Conservation (phyloP, 2,888 invertebrate genomes). For the Tenodera sinensis region DNA sequence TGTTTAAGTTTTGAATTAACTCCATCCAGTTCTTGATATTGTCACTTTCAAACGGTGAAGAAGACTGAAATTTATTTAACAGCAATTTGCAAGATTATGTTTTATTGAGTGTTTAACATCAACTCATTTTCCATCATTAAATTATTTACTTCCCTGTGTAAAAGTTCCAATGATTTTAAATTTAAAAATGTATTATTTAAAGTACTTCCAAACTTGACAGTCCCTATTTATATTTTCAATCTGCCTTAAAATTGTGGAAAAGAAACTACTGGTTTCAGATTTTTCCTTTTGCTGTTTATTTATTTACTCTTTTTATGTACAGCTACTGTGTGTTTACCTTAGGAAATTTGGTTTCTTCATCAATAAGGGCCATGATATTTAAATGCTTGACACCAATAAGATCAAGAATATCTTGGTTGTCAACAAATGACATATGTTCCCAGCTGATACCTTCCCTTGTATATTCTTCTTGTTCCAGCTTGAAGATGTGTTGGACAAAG, state of each 20-base stretch:
- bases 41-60: no score
- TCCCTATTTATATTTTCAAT: not conserved
- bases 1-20: no score
- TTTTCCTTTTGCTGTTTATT: not conserved
- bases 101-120: no score
- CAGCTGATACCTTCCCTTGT: constrained; percentile 85
- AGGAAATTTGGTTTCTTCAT: constrained; percentile 87
- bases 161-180: no score
- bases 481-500: constrained; percentile 93
- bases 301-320: no score
- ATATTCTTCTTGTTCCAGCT: constrained; percentile 92
- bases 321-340: constrained; percentile 43
- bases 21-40: no score
- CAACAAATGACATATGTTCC: constrained; percentile 86
- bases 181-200: no score
- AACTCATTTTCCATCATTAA: no score
- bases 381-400: constrained; percentile 81
- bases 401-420: constrained; percentile 89
- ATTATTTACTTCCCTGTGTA: no score
- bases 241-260: not conserved
- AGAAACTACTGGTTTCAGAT: not conserved
- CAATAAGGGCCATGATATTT: constrained; percentile 87
- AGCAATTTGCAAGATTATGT: no score
- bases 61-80: no score
- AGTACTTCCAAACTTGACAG: no score